Evolutionary conservation across 1,140 invertebrate genomes (phyloP), one percentile per base, ranked within the genome.

Genomic region (Steinernema khuongi): DNA sequence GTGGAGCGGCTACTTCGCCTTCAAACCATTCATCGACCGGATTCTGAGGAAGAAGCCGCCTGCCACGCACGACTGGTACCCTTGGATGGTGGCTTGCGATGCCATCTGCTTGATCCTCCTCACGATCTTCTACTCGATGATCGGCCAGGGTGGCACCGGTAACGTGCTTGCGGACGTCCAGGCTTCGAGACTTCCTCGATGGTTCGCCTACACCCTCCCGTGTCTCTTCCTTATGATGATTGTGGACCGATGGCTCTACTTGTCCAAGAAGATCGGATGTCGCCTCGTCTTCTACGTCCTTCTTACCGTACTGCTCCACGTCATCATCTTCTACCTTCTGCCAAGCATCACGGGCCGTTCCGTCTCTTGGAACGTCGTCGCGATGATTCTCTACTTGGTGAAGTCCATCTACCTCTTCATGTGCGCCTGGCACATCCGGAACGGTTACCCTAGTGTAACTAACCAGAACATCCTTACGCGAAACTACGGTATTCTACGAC

Each of bases 81-180:
- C 50, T 14, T 60, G 50, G 50, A 60, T 60, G 50, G 50, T 60
- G 14, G 50, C 22, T 7, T 60, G 50, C 26, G 50, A 60, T 22
- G 50, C 50, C 11, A 60, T 60, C 26, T 60, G 50, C 50, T 22
- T 60, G 7, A 60, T 60, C 19, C 22, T 60, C 4, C 50, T 60
- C 50, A 60, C 50, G 26, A 60, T 60, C 22, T 60, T 60, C 50
- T 60, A 60, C 50, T 60, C 50, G 50, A 60, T 60, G 50, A 60
- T 60, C 50, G 50, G 50, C 4, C 50, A 60, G 19, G 50, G 50
- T 60, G 50, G 50, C 11, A 60, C 50, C 14, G 50, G 50, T 7
- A 60, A 60, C 50, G 50, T 60, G 4, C 26, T 60, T n/a, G 50
- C 19, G 4, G 50, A 60, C 50, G 50, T 60, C 2, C 50, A 60